Percentiles rank a stretch among this genome's conserved stretches.
These are phyloP conservation scores for Myiotriccus ornatus DNA, from an alignment of 2,797 vertebrate species.

Conservation along the genomic window DNA sequence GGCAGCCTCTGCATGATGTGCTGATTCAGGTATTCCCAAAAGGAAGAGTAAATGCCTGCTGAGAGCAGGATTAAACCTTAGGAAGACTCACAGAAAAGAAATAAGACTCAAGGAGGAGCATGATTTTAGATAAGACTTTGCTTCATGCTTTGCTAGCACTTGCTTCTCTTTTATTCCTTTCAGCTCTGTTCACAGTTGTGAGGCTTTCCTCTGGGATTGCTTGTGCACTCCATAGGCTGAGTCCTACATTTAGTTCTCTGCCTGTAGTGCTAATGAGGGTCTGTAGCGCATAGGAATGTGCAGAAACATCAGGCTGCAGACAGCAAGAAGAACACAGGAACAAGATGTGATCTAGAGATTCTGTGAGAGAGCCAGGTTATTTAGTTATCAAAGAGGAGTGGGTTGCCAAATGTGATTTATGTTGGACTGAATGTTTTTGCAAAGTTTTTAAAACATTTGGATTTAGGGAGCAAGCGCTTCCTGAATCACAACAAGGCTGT, in stretches of 20 bases:
- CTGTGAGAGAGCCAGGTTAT: not conserved
- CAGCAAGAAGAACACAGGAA: not conserved
- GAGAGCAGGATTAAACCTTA: not conserved
- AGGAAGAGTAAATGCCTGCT: not conserved
- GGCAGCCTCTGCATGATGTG: not conserved
- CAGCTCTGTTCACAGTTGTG: not conserved
- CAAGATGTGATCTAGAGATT: not conserved
- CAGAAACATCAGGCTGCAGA: not conserved
- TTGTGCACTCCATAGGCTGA: not conserved
- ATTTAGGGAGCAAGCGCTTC: not conserved
- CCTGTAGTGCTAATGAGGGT: not conserved
- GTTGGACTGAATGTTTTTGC: not conserved
- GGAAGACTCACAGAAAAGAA: not conserved
- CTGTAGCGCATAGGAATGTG: rapidly evolving
- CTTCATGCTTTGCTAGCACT: not conserved
- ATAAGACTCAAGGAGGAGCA: not conserved
- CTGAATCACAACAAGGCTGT: not conserved
- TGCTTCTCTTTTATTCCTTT: not conserved
- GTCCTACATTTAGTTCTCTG: not conserved
- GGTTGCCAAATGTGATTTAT: not conserved
- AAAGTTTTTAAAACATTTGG: not conserved
- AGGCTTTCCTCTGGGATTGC: not conserved
- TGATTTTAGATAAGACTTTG: not conserved
- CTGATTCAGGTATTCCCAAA: not conserved
- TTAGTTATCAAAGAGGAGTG: not conserved